phyloP scores from a whole-genome alignment of 2,113 vertebrate genomes.

The Aphyosemion australe region DNA sequence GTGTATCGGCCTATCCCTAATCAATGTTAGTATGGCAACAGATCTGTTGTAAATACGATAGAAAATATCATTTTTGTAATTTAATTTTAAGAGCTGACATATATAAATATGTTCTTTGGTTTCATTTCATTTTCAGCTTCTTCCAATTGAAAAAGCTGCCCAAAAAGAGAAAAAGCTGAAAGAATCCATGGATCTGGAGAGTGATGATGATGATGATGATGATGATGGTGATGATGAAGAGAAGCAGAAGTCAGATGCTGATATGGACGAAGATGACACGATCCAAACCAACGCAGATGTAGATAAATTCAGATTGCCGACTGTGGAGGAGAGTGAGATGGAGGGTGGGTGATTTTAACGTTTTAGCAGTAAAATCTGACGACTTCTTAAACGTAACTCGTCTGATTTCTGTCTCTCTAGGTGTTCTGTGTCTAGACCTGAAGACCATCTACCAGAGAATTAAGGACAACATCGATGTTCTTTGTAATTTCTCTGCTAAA shows the following conservation, averaged over 20 bases:
- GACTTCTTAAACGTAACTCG: not conserved
- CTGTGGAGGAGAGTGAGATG: slow-evolving; percentile 81
- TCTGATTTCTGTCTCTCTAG: slow-evolving; percentile 63
- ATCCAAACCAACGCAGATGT: slow-evolving; percentile 87
- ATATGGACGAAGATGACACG: slow-evolving; percentile 71
- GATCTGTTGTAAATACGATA: not conserved
- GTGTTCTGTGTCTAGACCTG: slow-evolving; percentile 82
- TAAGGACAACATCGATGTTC: slow-evolving; percentile 91
- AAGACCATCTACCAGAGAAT: slow-evolving; percentile 90
- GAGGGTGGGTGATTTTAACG: slow-evolving; percentile 76
- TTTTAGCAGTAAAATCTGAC: not conserved
- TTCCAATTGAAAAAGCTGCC: slow-evolving; percentile 92
- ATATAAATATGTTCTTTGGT: not conserved
- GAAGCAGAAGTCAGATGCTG: slow-evolving; percentile 48
- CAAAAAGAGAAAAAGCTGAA: slow-evolving; percentile 82
- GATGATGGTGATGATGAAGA: slow-evolving; percentile 67
- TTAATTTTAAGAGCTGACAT: too few species aligned
- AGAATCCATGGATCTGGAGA: slow-evolving; percentile 47
- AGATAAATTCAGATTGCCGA: slow-evolving; percentile 85
- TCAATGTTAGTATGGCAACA: not conserved
- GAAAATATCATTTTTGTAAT: not conserved
- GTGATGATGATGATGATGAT: slow-evolving; percentile 77
- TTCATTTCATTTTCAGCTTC: slow-evolving; percentile 77
- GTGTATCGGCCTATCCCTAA: too few species aligned
- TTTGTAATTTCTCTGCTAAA: slow-evolving; percentile 85